These are phyloP conservation scores for Hydroisotoma schaefferi DNA, from an alignment of 2,888 invertebrate species.

Conservation along the genomic window DNA sequence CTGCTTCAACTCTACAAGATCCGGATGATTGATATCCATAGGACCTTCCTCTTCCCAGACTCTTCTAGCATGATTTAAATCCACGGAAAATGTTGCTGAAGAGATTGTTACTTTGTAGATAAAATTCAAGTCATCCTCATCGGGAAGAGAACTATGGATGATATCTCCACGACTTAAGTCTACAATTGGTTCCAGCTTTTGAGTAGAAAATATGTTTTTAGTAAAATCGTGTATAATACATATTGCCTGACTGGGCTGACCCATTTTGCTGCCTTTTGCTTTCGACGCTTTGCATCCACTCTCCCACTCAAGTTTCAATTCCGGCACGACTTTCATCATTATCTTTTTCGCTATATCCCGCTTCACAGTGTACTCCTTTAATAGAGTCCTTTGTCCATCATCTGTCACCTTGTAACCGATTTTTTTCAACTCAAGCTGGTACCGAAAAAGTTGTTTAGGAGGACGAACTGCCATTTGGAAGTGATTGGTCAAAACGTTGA, in stretches of 20 bases:
- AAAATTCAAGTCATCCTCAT: constrained; percentile 5
- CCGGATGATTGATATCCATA: background rate
- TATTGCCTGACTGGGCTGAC: no score
- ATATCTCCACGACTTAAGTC: no score
- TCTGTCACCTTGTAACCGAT: background rate
- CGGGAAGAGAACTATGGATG: constrained; percentile 9
- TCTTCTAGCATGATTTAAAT: background rate
- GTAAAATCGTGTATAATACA: background rate
- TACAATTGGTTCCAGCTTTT: background rate
- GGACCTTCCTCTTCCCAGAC: background rate
- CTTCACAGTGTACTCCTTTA: background rate
- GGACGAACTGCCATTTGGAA: background rate
- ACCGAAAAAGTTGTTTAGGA: background rate
- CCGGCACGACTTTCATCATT: background rate
- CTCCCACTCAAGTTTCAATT: background rate
- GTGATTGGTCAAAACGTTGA: background rate
- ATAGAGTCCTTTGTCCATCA: background rate
- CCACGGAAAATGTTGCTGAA: background rate
- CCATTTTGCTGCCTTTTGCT: no score
- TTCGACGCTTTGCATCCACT: no score
- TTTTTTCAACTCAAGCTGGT: background rate
- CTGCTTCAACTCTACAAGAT: constrained; percentile 1
- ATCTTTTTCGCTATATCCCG: background rate
- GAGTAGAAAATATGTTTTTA: background rate
- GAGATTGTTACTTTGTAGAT: background rate